Conservation (phyloP, 1,140 invertebrate species). For the Procambarus clarkii region DNA sequence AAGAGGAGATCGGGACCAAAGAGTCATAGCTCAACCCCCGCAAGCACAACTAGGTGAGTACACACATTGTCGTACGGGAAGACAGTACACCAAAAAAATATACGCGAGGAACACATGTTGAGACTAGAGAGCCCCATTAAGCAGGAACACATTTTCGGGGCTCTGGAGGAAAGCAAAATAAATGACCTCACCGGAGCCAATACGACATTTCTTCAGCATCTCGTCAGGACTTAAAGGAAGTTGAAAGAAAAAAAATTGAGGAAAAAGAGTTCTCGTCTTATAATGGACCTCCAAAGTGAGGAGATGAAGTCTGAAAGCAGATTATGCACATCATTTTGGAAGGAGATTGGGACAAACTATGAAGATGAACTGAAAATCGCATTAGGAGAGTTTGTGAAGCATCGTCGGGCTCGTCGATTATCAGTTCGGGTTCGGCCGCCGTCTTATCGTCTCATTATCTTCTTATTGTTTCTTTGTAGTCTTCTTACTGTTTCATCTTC, state of each 20-base stretch:
- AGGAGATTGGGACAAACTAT: conserved; percentile 14
- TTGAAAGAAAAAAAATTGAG: not conserved
- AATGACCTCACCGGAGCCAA: not conserved
- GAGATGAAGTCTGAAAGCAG: conserved; percentile 10
- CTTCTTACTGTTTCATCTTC: no score
- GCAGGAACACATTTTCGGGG: not conserved
- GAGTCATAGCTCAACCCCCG: no score
- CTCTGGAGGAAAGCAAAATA: not conserved
- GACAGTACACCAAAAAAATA: not conserved
- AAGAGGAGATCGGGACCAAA: no score
- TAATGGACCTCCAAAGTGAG: conserved; percentile 9
- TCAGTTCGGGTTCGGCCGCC: not conserved
- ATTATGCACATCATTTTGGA: conserved; percentile 21
- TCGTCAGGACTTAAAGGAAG: not conserved
- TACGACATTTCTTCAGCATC: not conserved
- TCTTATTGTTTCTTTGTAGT: not conserved
- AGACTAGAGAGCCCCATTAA: not conserved
- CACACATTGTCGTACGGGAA: not conserved
- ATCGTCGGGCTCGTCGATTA: not conserved
- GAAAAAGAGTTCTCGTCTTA: not conserved
- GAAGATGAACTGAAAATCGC: conserved; percentile 16
- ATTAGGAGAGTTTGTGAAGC: not conserved
- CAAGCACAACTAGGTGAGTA: no score
- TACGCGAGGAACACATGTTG: not conserved
- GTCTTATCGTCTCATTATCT: not conserved